These are phyloP conservation scores for Metaphire vulgaris DNA, from an alignment of 1,140 invertebrate species.

Conservation along the genomic window DNA sequence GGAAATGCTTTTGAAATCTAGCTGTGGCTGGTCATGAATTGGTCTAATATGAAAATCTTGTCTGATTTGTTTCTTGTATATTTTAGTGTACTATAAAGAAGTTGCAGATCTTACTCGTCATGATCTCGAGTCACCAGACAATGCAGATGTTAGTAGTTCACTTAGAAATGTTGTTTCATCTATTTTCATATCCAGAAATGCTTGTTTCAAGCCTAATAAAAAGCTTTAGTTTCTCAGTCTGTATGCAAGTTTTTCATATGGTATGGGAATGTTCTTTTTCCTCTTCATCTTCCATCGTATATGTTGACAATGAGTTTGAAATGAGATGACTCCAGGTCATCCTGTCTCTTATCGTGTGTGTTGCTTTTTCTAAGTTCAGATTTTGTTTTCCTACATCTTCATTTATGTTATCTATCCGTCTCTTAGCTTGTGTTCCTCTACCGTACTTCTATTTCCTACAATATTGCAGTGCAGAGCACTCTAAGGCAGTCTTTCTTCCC, in stretches of 20 bases:
- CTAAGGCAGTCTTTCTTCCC: no score
- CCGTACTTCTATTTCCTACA: no score
- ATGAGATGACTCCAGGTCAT: no score
- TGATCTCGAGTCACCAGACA: conserved; percentile 40
- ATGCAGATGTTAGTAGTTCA: conserved; percentile 39
- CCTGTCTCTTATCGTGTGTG: no score
- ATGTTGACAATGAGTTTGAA: no score
- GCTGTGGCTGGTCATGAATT: not conserved
- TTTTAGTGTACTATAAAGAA: conserved; percentile 45
- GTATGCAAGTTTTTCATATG: not conserved
- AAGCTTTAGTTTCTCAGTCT: not conserved
- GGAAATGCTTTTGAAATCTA: not conserved
- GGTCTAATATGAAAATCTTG: not conserved
- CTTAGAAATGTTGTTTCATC: not conserved
- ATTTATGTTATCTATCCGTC: no score
- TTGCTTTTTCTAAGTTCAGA: no score
- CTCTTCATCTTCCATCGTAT: not conserved
- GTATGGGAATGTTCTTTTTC: not conserved
- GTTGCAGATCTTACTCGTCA: conserved; percentile 42
- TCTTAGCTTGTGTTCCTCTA: no score
- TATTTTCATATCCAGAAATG: no score
- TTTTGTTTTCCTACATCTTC: no score
- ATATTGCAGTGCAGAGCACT: no score
- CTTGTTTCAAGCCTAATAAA: no score
- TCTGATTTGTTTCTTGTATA: not conserved